These are phyloP conservation scores for Pseudoatta argentina DNA, from an alignment of 1,140 invertebrate species.

Conservation along the genomic window DNA sequence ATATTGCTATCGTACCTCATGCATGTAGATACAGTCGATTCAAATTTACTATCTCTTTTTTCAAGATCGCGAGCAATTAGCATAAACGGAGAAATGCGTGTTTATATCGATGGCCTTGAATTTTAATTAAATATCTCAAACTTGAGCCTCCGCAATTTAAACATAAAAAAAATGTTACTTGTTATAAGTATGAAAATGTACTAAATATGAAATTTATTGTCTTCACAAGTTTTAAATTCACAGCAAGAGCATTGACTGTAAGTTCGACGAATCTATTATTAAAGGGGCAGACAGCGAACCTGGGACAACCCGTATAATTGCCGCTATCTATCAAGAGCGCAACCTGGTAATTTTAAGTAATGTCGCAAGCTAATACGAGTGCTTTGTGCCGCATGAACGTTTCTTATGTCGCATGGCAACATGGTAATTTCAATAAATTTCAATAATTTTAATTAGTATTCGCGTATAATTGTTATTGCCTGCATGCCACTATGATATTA, in stretches of 20 bases:
- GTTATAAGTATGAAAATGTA: too few relatives aligned
- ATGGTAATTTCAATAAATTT: slow-evolving; percentile 58
- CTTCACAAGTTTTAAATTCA: slow-evolving; percentile 36
- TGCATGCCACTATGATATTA: slow-evolving; percentile 40
- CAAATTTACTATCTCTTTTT: background rate
- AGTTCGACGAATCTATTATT: slow-evolving; percentile 58
- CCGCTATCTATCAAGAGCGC: slow-evolving; percentile 54
- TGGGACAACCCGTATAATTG: slow-evolving; percentile 49
- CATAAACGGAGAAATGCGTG: background rate
- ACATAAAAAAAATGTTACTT: background rate
- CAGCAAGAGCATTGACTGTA: slow-evolving; percentile 10
- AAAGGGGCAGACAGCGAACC: slow-evolving; percentile 20
- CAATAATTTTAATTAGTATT: slow-evolving; percentile 63
- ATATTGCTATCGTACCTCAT: background rate
- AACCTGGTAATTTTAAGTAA: slow-evolving; percentile 61
- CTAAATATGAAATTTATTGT: background rate
- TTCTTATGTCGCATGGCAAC: slow-evolving; percentile 41
- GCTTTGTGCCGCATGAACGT: slow-evolving; percentile 37
- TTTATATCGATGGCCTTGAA: background rate
- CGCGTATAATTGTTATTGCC: slow-evolving; percentile 37
- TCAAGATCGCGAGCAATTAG: background rate
- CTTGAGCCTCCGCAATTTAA: background rate
- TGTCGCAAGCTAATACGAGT: slow-evolving; percentile 59
- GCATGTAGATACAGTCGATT: background rate
- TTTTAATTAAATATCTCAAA: background rate